A percentile compares a stretch with the other conserved stretches of the same genome.
These are phyloP conservation scores for Saguinus midas DNA, from an alignment of 2,113 vertebrate genomes.

Conservation along the genomic window DNA sequence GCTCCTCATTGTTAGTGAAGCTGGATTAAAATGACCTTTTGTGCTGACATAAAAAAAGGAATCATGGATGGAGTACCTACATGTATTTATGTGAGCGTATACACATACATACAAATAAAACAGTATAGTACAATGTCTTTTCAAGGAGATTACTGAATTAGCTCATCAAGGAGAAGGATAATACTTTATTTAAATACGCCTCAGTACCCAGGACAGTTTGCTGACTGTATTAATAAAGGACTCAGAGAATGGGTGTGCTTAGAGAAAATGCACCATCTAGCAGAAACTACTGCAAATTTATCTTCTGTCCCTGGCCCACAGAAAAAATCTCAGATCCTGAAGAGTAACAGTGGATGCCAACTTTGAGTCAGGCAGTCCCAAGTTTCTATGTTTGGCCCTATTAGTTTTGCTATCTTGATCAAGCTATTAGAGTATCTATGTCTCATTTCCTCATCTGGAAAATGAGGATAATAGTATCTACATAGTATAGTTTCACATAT, in stretches of 20 bases:
- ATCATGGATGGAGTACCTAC: not conserved
- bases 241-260: not conserved
- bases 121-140: not conserved
- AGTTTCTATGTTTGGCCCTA: not conserved
- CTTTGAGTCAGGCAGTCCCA: not conserved
- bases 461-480: not conserved
- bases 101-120: not conserved
- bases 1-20: not conserved
- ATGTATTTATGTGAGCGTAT: not conserved
- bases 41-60: not conserved
- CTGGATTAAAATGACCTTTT: not conserved
- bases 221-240: not conserved
- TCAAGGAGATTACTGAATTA: not conserved
- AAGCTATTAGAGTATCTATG: not conserved
- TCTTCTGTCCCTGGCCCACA: not conserved
- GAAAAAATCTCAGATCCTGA: not conserved
- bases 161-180: not conserved
- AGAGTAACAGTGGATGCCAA: accelerated
- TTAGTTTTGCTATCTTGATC: not conserved
- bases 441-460: not conserved
- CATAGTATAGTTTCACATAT: not conserved
- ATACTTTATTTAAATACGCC: not conserved
- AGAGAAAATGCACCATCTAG: not conserved
- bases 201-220: not conserved
- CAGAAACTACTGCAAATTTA: not conserved